A percentile compares a stretch with the other conserved stretches of the same genome.
These are phyloP conservation scores for Poeciliopsis turrubarensis DNA, from an alignment of 2,113 vertebrate species.

Conservation along the genomic window DNA sequence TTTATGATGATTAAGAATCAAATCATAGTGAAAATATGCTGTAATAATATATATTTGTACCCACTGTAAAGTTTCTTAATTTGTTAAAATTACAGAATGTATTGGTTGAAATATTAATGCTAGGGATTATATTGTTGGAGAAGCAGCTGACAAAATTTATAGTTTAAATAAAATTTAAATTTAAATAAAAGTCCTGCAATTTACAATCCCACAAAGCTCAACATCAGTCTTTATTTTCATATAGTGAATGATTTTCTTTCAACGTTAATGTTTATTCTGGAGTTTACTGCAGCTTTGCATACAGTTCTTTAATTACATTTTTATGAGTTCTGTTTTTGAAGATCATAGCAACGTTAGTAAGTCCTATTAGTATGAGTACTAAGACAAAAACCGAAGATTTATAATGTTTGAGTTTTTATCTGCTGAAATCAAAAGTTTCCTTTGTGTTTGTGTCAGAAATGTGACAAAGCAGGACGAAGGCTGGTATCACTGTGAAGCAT, in stretches of 20 bases:
- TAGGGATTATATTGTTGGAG: too few species aligned
- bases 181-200: not conserved
- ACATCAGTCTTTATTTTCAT: not conserved
- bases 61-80: too few species aligned
- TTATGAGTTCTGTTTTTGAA: not conserved
- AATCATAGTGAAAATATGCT: too few species aligned
- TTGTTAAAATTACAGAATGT: too few species aligned
- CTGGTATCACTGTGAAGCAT: slow-evolving; percentile 78
- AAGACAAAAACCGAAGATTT: not conserved
- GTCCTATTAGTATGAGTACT: too few species aligned
- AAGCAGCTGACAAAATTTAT: not conserved
- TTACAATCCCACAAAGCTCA: not conserved
- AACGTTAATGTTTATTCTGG: not conserved
- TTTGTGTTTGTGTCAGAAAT: slow-evolving; percentile 66
- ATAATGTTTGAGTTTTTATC: not conserved
- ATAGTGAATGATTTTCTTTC: not conserved
- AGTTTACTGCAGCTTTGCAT: not conserved
- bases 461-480: slow-evolving; percentile 76
- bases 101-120: too few species aligned
- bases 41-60: too few species aligned
- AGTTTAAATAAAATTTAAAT: too few species aligned
- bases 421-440: not conserved
- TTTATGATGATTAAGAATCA: too few species aligned
- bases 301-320: not conserved
- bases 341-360: not conserved